phyloP scores from a whole-genome alignment of 2,797 vertebrate genomes.

The Hirundo rustica region DNA sequence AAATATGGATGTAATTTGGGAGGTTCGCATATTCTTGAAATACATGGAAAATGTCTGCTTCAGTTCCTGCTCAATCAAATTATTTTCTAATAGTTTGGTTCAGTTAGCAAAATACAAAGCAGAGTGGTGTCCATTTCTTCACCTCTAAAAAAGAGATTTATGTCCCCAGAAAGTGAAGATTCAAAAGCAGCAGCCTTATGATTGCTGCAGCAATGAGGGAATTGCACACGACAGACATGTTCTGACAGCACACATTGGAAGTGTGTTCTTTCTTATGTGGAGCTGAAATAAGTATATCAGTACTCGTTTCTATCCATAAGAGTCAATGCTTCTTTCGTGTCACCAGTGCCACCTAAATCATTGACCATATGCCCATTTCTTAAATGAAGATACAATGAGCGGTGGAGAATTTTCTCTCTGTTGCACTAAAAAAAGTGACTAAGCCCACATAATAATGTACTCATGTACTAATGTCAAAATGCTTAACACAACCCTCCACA shows the following conservation, averaged over 20 bases:
- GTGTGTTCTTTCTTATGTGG: neutral
- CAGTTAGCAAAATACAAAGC: neutral
- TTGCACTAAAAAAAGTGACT: neutral
- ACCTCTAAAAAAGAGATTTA: neutral
- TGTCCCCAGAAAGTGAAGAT: neutral
- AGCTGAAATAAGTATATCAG: neutral
- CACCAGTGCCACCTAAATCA: neutral
- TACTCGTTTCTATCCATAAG: neutral
- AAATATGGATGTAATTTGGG: conserved; percentile 38
- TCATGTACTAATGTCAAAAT: neutral
- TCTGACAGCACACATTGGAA: neutral
- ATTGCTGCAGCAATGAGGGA: neutral
- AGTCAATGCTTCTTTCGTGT: neutral
- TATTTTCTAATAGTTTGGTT: neutral
- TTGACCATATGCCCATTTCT: neutral
- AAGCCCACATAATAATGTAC: neutral
- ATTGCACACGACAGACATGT: neutral
- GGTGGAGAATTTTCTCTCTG: neutral
- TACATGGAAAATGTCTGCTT: conserved; percentile 3
- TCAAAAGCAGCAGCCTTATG: neutral
- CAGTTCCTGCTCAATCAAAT: neutral
- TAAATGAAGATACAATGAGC: neutral
- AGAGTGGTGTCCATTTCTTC: neutral
- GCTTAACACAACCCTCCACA: neutral
- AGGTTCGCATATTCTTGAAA: conserved; percentile 1